These are phyloP conservation scores for Mimachlamys varia DNA, from an alignment of 2,888 invertebrate genomes.

Conservation along the genomic window DNA sequence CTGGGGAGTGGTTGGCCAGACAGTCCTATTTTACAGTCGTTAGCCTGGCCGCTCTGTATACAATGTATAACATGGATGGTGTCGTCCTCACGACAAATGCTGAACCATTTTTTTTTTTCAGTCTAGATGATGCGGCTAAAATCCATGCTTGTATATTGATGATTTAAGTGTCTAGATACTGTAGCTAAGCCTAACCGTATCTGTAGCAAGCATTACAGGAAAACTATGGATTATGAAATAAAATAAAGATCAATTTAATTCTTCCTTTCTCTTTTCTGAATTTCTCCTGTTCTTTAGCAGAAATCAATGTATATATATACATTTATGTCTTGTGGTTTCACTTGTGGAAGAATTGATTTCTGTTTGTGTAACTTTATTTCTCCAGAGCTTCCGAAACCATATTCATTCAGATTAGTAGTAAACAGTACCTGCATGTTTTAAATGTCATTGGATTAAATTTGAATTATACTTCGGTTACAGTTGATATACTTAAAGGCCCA, in stretches of 20 bases:
- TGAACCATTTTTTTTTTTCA: neutral
- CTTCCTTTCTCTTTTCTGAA: neutral
- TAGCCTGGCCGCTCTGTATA: neutral
- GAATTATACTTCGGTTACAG: no score
- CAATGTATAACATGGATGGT: neutral
- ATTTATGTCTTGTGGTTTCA: neutral
- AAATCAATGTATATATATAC: no score
- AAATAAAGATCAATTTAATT: neutral
- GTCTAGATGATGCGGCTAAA: neutral
- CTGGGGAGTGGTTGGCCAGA: slow-evolving; percentile 4
- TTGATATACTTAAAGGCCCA: no score
- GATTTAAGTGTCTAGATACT: neutral
- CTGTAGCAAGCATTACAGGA: neutral
- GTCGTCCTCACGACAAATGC: neutral
- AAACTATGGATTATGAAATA: neutral
- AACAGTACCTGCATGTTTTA: no score
- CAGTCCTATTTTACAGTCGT: neutral
- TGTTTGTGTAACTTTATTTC: neutral
- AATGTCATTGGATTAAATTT: no score
- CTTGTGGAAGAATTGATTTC: neutral
- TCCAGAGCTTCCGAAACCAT: no score
- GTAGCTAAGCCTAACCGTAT: neutral
- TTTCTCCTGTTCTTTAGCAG: no score
- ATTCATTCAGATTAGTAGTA: no score
- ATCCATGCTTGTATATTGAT: neutral